These are phyloP conservation scores for Girardinichthys multiradiatus DNA, from an alignment of 2,113 vertebrate species.

Conservation along the genomic window DNA sequence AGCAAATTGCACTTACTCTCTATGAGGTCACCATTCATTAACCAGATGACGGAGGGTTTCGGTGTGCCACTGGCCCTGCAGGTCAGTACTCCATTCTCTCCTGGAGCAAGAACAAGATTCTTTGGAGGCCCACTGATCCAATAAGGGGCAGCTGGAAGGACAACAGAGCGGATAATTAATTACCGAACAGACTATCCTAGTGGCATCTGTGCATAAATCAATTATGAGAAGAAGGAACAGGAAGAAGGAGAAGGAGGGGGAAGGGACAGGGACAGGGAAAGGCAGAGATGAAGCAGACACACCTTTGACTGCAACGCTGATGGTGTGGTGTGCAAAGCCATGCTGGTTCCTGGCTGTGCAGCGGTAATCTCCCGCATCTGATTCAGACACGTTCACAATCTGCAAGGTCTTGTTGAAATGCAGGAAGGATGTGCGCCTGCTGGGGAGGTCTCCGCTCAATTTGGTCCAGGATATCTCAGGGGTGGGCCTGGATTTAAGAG, in stretches of 20 bases:
- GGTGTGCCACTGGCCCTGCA: constrained; percentile 93
- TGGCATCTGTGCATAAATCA: constrained; percentile 56
- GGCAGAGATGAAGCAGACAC: constrained; percentile 33
- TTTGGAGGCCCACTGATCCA: constrained; percentile 91
- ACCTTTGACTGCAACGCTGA: constrained; percentile 93
- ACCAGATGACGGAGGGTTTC: constrained; percentile 90
- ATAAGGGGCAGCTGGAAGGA: constrained; percentile 89
- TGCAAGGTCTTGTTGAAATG: constrained; percentile 92
- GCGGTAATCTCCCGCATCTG: constrained; percentile 92
- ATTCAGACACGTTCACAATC: constrained; percentile 88
- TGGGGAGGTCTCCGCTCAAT: constrained; percentile 87
- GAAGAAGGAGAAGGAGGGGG: constrained; percentile 12
- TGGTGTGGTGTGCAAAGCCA: constrained; percentile 85
- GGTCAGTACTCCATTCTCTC: constrained; percentile 87
- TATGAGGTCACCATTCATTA: constrained; percentile 89
- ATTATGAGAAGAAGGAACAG: constrained; percentile 36
- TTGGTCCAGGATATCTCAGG: constrained; percentile 91
- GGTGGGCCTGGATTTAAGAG: constrained; percentile 84
- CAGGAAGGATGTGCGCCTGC: constrained; percentile 82
- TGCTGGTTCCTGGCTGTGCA: constrained; percentile 87
- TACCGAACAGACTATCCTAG: constrained; percentile 28
- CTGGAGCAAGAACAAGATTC: constrained; percentile 92
- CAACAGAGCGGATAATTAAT: constrained; percentile 55
- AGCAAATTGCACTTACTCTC: constrained; percentile 83
- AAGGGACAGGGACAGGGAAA: constrained; percentile 4